phyloP scores from a whole-genome alignment of 64 coral and sea anemone genomes.

The Anthopleura sola region DNA sequence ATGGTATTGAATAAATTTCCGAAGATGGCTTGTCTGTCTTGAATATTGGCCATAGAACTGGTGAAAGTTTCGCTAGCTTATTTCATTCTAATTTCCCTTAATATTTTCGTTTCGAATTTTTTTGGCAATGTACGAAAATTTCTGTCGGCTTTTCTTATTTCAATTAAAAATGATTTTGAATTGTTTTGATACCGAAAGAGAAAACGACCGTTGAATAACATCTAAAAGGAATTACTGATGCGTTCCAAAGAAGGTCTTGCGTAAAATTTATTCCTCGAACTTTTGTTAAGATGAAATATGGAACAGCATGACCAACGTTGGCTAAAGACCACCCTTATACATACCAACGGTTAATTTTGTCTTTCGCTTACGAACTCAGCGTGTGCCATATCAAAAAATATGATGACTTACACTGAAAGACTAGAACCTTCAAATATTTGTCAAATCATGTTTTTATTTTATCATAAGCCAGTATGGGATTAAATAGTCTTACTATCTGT shows the following conservation, averaged over 20 bases:
- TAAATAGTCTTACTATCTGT: conserved; percentile 5
- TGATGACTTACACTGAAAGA: background rate
- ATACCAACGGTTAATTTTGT: conserved; percentile 1
- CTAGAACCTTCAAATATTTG: background rate
- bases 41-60: conserved; percentile 18
- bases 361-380: background rate
- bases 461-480: background rate
- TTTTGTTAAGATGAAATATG: conserved; percentile 12
- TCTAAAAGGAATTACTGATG: conserved; percentile 6
- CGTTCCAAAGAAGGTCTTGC: conserved; percentile 1
- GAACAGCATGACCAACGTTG: conserved; percentile 13
- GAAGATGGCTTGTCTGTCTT: background rate
- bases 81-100: background rate
- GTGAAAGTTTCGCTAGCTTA: background rate
- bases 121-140: background rate
- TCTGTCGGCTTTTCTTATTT: background rate
- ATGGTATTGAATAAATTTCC: conserved; percentile 10
- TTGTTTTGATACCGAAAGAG: background rate
- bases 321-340: conserved; percentile 9
- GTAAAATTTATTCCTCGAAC: conserved; percentile 12
- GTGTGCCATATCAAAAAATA: background rate
- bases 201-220: conserved; percentile 22
- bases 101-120: background rate
- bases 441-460: background rate
- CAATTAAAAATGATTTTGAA: background rate